These are phyloP conservation scores for Scaptomyza flava DNA, from an alignment of 2,888 invertebrate species.

Conservation along the genomic window DNA sequence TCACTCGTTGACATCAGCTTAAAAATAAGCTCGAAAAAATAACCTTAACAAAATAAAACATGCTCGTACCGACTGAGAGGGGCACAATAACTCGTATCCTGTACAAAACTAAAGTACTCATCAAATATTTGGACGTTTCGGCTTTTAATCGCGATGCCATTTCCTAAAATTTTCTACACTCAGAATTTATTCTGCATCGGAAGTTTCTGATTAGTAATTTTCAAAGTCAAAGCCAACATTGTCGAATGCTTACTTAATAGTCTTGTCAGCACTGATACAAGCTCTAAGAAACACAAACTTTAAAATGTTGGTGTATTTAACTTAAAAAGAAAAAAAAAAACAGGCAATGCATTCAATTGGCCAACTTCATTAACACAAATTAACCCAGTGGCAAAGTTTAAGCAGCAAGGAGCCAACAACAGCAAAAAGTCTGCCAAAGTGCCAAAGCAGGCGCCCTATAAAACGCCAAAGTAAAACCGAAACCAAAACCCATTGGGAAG, in stretches of 20 bases:
- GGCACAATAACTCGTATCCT: no score
- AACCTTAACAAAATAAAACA: no score
- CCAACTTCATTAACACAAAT: slow-evolving; percentile 50
- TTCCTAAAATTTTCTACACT: not conserved
- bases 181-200: not conserved
- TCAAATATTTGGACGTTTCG: no score
- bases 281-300: not conserved
- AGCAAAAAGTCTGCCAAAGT: slow-evolving; percentile 18
- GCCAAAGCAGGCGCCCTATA: slow-evolving; percentile 1
- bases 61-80: no score
- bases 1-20: no score
- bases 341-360: not conserved
- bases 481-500: slow-evolving; percentile 16
- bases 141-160: not conserved
- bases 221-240: not conserved
- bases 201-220: not conserved
- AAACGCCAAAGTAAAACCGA: slow-evolving; percentile 10
- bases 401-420: slow-evolving; percentile 16
- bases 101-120: no score
- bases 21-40: no score
- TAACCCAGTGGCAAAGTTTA: slow-evolving; percentile 37
- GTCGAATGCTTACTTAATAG: not conserved
- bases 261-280: no score
- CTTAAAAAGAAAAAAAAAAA: not conserved
- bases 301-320: not conserved